Conservation (phyloP, 2,888 invertebrate species). For the Hirtodrosophila trivittata region DNA sequence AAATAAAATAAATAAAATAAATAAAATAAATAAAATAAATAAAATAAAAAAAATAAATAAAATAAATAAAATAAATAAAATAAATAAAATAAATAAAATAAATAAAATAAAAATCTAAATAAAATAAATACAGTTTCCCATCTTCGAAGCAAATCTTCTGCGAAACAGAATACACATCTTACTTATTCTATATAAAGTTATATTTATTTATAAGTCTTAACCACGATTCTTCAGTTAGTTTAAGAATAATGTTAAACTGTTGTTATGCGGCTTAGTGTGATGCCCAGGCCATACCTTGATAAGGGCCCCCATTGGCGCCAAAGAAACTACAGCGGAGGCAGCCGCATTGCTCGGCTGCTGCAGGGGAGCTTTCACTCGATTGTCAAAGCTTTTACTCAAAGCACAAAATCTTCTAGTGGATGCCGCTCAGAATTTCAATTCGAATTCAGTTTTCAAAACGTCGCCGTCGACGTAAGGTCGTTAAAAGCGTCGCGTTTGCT, state of each 20-base stretch:
- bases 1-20: too few species aligned
- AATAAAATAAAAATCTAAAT: too few species aligned
- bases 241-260: neutral
- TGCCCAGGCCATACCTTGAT: constrained; percentile 10
- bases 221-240: too few species aligned
- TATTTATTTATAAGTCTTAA: too few species aligned
- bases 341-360: constrained; percentile 60
- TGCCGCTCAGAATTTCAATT: constrained; percentile 57
- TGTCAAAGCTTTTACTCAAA: constrained; percentile 64
- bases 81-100: too few species aligned
- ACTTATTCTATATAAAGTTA: too few species aligned
- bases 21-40: too few species aligned
- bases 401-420: constrained; percentile 36
- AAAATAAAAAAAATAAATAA: too few species aligned
- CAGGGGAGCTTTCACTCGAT: constrained; percentile 49
- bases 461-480: constrained; percentile 51
- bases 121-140: too few species aligned
- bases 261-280: constrained; percentile 19
- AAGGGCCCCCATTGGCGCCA: constrained; percentile 39
- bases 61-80: too few species aligned
- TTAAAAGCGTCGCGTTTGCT: constrained; percentile 31
- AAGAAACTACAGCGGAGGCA: constrained; percentile 17
- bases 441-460: constrained; percentile 62
- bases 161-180: too few species aligned
- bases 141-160: too few species aligned